Conservation (phyloP, 2,797 vertebrate species). For the Ficedula albicollis region DNA sequence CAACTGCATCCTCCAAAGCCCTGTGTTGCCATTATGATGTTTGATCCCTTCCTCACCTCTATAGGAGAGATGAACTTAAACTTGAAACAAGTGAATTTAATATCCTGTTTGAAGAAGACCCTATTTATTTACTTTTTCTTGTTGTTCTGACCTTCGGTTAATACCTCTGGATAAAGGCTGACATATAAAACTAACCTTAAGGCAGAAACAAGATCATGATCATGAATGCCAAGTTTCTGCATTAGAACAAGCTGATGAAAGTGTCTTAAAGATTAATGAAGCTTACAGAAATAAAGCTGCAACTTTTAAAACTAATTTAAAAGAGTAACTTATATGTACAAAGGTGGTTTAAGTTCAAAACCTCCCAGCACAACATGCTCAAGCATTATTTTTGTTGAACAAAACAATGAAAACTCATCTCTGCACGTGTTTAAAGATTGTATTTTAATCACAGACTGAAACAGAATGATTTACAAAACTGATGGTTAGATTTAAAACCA, state of each 20-base stretch:
- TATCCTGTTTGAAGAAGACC: neutral
- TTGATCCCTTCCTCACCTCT: neutral
- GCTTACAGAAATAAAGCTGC: neutral
- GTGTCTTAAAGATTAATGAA: neutral
- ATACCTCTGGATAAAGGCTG: neutral
- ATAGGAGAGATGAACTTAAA: neutral
- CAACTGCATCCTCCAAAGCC: neutral
- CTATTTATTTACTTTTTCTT: neutral
- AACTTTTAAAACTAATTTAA: neutral
- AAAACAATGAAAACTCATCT: constrained; percentile 48
- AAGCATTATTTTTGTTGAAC: neutral
- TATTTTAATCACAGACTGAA: constrained; percentile 72
- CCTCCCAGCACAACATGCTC: neutral
- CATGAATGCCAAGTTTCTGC: neutral
- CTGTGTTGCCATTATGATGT: neutral
- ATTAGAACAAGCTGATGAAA: neutral
- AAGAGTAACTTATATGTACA: neutral
- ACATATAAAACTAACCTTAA: neutral
- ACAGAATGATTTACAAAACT: constrained; percentile 74
- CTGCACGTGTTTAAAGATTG: constrained; percentile 64
- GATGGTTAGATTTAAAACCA: constrained; percentile 73
- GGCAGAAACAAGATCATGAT: neutral
- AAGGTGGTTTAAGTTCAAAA: neutral
- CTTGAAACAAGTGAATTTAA: neutral
- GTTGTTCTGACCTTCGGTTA: neutral